A percentile compares a stretch with the other conserved stretches of the same genome.
Evolutionary conservation across 2,888 invertebrate species (phyloP).

Genomic region (Ophion ventricosus): DNA sequence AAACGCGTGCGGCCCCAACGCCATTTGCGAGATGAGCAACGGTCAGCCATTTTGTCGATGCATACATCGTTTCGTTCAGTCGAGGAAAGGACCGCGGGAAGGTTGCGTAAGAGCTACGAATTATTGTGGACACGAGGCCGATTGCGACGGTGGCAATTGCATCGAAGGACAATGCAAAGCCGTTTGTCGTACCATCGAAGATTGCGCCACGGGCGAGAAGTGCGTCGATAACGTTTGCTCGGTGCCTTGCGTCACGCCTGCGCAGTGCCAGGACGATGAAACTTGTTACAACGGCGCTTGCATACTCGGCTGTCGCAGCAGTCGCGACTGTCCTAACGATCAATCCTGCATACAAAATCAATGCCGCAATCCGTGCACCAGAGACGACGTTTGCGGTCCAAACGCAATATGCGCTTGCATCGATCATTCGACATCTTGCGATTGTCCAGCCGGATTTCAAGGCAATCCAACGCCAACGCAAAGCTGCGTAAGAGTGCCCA

Average conservation of each 20-base stretch:
- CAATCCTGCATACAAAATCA: slow-evolving; percentile 93
- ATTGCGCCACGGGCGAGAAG: slow-evolving; percentile 91
- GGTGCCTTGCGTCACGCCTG: slow-evolving; percentile 91
- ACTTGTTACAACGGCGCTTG: slow-evolving; percentile 93
- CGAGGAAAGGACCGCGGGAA: slow-evolving; percentile 86
- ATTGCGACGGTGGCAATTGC: slow-evolving; percentile 92
- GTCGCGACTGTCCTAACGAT: slow-evolving; percentile 90
- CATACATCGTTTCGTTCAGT: slow-evolving; percentile 89
- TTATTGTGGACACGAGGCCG: slow-evolving; percentile 88
- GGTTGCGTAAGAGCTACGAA: slow-evolving; percentile 90
- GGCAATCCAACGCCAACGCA: slow-evolving; percentile 94
- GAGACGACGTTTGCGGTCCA: slow-evolving; percentile 91
- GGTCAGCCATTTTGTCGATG: slow-evolving; percentile 92
- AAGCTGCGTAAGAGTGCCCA: slow-evolving; percentile 93
- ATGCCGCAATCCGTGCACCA: slow-evolving; percentile 92
- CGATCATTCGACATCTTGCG: slow-evolving; percentile 90
- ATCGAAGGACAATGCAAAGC: slow-evolving; percentile 92
- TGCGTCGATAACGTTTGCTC: slow-evolving; percentile 92
- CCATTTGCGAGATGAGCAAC: slow-evolving; percentile 91
- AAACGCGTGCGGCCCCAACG: slow-evolving; percentile 91
- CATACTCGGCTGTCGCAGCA: slow-evolving; percentile 92
- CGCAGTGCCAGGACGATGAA: slow-evolving; percentile 91
- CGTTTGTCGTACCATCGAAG: slow-evolving; percentile 90
- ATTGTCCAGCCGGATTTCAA: slow-evolving; percentile 93
- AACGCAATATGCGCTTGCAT: slow-evolving; percentile 92